A percentile compares a stretch with the other conserved stretches of the same genome.
phyloP scores from a whole-genome alignment of 2,888 invertebrate genomes.

The Macrosiphum euphorbiae region DNA sequence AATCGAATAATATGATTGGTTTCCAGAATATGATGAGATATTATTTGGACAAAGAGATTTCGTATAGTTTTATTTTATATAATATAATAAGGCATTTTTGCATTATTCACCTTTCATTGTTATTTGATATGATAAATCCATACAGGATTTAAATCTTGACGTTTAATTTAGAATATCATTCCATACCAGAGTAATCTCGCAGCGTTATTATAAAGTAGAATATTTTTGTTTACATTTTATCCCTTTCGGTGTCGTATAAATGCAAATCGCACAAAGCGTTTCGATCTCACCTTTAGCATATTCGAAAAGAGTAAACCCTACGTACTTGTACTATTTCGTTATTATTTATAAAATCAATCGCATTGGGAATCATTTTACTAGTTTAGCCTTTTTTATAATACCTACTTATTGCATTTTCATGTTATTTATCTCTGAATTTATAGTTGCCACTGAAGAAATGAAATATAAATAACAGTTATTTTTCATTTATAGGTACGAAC shows the following conservation, averaged over 20 bases:
- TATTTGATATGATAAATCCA: background rate
- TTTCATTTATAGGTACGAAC: background rate
- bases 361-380: slow-evolving; percentile 13
- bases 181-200: background rate
- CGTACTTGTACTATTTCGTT: slow-evolving; percentile 22
- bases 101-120: background rate
- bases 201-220: background rate
- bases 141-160: slow-evolving; percentile 12
- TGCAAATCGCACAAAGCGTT: slow-evolving; percentile 32
- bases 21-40: background rate
- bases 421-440: background rate
- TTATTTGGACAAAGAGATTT: background rate
- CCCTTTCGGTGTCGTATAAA: slow-evolving; percentile 24
- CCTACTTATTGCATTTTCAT: background rate
- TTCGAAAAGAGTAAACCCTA: background rate
- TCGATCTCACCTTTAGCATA: slow-evolving; percentile 46
- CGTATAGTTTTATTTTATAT: background rate
- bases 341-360: slow-evolving; percentile 2
- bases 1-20: too few species aligned
- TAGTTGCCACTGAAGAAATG: background rate
- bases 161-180: slow-evolving; percentile 42
- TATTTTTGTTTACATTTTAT: slow-evolving; percentile 6
- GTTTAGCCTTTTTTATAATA: slow-evolving; percentile 26
- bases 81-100: background rate
- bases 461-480: slow-evolving; percentile 4